Evolutionary conservation across 2,797 vertebrate genomes (phyloP).

Genomic region (Sebastes baramenuke): DNA sequence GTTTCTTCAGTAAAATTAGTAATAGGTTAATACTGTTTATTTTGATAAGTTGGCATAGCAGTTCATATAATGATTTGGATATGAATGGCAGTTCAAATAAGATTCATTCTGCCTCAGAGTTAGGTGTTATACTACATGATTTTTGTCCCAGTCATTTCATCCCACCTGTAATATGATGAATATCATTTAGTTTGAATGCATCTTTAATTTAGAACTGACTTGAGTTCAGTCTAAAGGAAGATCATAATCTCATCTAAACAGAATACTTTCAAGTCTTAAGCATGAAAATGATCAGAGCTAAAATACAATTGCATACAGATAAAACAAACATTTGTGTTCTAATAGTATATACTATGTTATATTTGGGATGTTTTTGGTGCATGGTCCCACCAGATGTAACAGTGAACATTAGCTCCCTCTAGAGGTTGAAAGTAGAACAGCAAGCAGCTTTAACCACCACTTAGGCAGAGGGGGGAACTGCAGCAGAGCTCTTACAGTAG

Average conservation of each 20-base stretch:
- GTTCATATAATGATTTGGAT: background rate
- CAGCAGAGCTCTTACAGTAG: background rate
- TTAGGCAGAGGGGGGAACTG: background rate
- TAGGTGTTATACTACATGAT: background rate
- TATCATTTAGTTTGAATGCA: background rate
- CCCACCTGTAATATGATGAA: background rate
- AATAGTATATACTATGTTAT: too few relatives aligned
- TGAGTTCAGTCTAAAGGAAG: background rate
- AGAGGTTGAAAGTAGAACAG: background rate
- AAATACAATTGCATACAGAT: background rate
- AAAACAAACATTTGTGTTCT: background rate
- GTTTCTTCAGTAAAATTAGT: background rate
- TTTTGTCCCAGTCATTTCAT: background rate
- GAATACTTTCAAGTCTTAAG: background rate
- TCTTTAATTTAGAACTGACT: background rate
- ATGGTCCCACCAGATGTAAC: background rate
- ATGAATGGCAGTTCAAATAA: background rate
- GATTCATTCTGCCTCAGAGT: background rate
- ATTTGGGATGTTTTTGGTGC: background rate
- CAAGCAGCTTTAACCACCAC: background rate
- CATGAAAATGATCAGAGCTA: background rate
- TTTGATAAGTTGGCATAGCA: background rate
- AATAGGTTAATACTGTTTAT: background rate
- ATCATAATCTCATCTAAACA: background rate
- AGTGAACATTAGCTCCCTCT: constrained; percentile 29